phyloP scores from a whole-genome alignment of 2,888 invertebrate genomes.

The Diarsia rubi region DNA sequence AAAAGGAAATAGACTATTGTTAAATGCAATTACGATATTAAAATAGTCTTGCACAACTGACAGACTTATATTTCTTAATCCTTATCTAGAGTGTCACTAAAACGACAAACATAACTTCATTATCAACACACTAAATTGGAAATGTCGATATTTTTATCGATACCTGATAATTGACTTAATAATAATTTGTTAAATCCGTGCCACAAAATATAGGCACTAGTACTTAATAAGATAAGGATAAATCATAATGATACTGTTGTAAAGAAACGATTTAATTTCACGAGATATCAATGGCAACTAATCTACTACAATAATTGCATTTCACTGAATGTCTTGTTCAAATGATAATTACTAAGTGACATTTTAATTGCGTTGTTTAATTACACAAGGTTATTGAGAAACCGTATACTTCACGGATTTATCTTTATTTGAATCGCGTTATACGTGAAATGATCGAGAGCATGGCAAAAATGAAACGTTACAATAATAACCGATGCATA shows the following conservation, averaged over 20 bases:
- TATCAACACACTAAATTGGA: constrained; percentile 64
- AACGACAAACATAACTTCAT: constrained; percentile 51
- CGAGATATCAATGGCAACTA: constrained; percentile 64
- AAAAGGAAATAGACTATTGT: constrained; percentile 18
- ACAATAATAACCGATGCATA: constrained; percentile 72
- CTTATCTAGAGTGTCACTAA: constrained; percentile 59
- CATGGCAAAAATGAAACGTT: constrained; percentile 73
- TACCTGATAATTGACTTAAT: constrained; percentile 65
- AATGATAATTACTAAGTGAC: constrained; percentile 72
- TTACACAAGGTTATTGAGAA: constrained; percentile 64
- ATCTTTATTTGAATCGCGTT: constrained; percentile 66
- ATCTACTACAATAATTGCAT: constrained; percentile 73
- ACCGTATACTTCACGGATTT: constrained; percentile 56
- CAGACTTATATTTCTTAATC: constrained; percentile 52
- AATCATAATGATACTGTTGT: constrained; percentile 60
- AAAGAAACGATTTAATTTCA: constrained; percentile 61
- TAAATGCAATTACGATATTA: constrained; percentile 13
- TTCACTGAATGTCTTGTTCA: constrained; percentile 71
- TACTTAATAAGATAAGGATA: constrained; percentile 62
- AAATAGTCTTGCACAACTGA: constrained; percentile 47
- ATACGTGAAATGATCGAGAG: constrained; percentile 62
- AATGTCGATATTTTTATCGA: constrained; percentile 63
- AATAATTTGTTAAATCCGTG: constrained; percentile 65
- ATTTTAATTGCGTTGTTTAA: constrained; percentile 71
- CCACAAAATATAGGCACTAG: constrained; percentile 54